phyloP scores from a whole-genome alignment of 2,888 invertebrate species.

The Heliconius hortense region DNA sequence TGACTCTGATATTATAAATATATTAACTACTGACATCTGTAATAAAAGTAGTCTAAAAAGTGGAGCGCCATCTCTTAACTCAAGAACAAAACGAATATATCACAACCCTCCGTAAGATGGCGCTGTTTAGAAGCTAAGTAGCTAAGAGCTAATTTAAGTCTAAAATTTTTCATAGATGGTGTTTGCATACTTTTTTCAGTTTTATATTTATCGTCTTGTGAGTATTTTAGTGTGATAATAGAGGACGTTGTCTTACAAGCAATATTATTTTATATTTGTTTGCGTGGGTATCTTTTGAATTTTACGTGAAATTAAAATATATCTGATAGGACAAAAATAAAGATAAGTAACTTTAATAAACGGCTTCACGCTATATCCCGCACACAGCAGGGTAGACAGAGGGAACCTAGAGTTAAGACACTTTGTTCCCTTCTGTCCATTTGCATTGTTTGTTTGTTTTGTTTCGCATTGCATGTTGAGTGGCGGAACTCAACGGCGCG shows the following conservation, averaged over 20 bases:
- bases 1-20: too few relatives aligned
- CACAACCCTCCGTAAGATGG: constrained; percentile 36
- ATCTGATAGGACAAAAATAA: background rate
- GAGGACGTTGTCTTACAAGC: constrained; percentile 15
- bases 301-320: background rate
- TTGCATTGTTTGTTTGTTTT: too few relatives aligned
- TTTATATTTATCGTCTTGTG: background rate
- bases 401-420: too few relatives aligned
- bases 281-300: background rate
- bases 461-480: too few relatives aligned
- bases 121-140: background rate
- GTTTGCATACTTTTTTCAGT: background rate
- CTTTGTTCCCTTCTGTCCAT: too few relatives aligned
- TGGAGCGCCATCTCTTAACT: constrained; percentile 7
- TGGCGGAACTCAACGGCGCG: too few relatives aligned
- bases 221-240: constrained; percentile 3
- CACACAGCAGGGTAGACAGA: too few relatives aligned
- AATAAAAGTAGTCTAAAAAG: background rate
- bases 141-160: background rate
- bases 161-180: constrained; percentile 7
- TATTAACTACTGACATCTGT: background rate
- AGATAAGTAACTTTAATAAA: too few relatives aligned
- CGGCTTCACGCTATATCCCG: too few relatives aligned
- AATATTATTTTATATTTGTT: background rate
- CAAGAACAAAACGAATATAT: background rate